phyloP scores from a whole-genome alignment of 2,113 vertebrate species.

The Nerophis ophidion region DNA sequence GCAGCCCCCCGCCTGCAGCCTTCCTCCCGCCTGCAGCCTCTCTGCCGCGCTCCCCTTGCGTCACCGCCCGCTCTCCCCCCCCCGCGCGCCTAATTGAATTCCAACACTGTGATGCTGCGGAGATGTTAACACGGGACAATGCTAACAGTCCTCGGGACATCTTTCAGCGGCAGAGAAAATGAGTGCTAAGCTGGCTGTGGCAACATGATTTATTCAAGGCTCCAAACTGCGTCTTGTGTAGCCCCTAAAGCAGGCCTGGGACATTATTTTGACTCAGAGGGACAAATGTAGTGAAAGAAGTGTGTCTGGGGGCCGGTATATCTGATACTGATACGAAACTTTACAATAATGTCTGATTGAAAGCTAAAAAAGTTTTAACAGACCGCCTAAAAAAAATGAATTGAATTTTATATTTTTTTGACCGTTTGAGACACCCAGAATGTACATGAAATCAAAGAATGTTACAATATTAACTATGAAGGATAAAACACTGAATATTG shows the following conservation, averaged over 20 bases:
- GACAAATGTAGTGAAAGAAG: no score
- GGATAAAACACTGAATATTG: no score
- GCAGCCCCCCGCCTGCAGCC: slow-evolving; percentile 55
- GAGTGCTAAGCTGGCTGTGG: slow-evolving; percentile 47
- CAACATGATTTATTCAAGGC: slow-evolving; percentile 67
- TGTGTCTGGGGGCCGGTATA: no score
- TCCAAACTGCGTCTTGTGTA: slow-evolving; percentile 59
- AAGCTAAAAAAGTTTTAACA: no score
- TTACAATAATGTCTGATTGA: no score
- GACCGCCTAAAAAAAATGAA: no score
- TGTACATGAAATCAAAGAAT: no score
- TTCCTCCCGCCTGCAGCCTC: slow-evolving; percentile 51
- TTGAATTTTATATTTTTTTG: no score
- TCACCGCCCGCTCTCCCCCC: slow-evolving; percentile 36
- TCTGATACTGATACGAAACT: no score
- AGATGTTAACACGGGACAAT: slow-evolving; percentile 66
- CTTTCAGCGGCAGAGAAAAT: slow-evolving; percentile 60
- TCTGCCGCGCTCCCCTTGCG: slow-evolving; percentile 17
- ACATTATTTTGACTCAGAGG: no score
- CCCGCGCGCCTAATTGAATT: slow-evolving; percentile 69
- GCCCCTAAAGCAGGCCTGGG: slow-evolving; percentile 24
- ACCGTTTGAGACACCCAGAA: no score
- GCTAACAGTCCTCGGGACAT: slow-evolving; percentile 60
- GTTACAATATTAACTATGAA: no score
- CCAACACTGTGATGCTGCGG: slow-evolving; percentile 49